A percentile compares a stretch with the other conserved stretches of the same genome.
Evolutionary conservation across 2,888 invertebrate species (phyloP).

Genomic region (Trissoscelio sp.): DNA sequence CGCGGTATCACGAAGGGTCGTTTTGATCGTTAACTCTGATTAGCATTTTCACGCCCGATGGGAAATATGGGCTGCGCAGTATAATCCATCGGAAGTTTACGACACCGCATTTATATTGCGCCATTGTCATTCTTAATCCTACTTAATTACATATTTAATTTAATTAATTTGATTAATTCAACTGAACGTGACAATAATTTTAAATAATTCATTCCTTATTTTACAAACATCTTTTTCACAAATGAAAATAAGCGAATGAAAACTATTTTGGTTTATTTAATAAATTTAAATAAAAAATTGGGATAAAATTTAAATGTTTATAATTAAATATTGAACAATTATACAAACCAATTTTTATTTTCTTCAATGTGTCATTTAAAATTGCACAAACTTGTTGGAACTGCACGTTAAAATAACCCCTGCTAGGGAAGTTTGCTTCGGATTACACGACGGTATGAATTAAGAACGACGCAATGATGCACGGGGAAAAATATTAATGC

Average conservation of each 20-base stretch:
- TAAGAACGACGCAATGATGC: constrained; percentile 48
- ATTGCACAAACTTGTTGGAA: constrained; percentile 46
- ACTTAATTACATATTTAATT: neutral
- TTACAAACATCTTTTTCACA: too few species aligned
- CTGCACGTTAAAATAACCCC: constrained; percentile 43
- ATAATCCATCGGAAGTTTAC: neutral
- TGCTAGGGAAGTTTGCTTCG: constrained; percentile 48
- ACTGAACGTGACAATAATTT: neutral
- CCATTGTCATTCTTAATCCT: neutral
- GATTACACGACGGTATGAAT: constrained; percentile 51
- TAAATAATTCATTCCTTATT: too few species aligned
- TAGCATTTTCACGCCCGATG: constrained; percentile 56
- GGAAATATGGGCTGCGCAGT: constrained; percentile 7
- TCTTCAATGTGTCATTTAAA: constrained; percentile 4
- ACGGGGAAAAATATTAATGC: constrained; percentile 54
- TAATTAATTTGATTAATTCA: neutral
- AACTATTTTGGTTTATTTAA: too few species aligned
- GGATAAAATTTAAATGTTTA: neutral
- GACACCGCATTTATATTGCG: neutral
- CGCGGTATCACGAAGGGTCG: constrained; percentile 49
- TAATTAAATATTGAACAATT: neutral
- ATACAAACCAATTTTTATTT: neutral
- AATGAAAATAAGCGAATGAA: too few species aligned
- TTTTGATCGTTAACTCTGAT: constrained; percentile 54
- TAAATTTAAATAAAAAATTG: neutral